These are phyloP conservation scores for Setophaga petechia DNA, from an alignment of 2,113 vertebrate species.

Conservation along the genomic window DNA sequence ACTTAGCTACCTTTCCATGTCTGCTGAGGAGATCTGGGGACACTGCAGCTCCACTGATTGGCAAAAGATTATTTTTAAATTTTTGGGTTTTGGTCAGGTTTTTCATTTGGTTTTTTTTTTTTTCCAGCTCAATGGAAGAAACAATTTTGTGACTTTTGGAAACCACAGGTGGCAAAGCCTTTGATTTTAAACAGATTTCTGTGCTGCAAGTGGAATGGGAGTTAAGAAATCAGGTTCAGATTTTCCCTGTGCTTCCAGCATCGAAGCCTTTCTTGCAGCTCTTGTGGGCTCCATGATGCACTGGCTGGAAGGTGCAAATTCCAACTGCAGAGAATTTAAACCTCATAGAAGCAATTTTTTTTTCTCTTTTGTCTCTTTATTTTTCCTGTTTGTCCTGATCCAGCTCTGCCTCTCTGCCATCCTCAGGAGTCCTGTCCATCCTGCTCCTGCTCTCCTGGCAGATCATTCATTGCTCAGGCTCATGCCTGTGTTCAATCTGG, in stretches of 20 bases:
- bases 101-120: background rate
- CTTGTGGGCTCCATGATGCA: rapidly evolving
- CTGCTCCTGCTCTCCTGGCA: background rate
- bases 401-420: background rate
- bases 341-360: background rate
- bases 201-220: background rate
- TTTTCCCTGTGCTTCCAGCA: background rate
- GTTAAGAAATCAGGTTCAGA: background rate
- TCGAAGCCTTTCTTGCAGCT: background rate
- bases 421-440: background rate
- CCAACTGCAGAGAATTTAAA: background rate
- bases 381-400: background rate
- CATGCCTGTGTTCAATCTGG: background rate
- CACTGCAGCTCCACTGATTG: background rate
- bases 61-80: background rate
- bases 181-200: background rate
- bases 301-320: background rate
- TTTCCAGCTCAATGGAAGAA: background rate
- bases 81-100: rapidly evolving
- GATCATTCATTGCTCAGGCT: background rate
- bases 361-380: background rate
- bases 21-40: slow-evolving; percentile 24
- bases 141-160: background rate
- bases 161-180: background rate
- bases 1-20: slow-evolving; percentile 9